phyloP scores from a whole-genome alignment of 2,113 vertebrate genomes.

The Enhydra lutris region DNA sequence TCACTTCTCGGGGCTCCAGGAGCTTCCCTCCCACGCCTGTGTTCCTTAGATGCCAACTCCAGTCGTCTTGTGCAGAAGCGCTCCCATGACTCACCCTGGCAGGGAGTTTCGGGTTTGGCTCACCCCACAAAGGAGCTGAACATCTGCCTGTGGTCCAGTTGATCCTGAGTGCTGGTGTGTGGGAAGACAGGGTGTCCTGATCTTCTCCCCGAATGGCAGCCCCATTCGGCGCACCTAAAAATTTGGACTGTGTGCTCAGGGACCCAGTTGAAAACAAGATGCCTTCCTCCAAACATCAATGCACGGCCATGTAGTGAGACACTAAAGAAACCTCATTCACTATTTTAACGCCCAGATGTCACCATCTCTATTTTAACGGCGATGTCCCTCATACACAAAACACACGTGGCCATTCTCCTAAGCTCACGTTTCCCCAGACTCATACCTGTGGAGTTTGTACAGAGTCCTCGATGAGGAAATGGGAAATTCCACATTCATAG shows the following conservation, averaged over 20 bases:
- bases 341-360: not conserved
- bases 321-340: not conserved
- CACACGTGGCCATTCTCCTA: rapidly evolving
- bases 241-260: rapidly evolving
- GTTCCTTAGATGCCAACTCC: too few relatives aligned
- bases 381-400: not conserved
- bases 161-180: rapidly evolving
- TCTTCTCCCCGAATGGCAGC: rapidly evolving
- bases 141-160: rapidly evolving
- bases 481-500: not conserved
- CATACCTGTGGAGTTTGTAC: rapidly evolving
- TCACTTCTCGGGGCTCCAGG: not conserved
- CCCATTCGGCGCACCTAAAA: rapidly evolving
- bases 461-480: not conserved
- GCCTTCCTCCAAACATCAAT: rapidly evolving
- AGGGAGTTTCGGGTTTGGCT: not conserved
- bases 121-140: rapidly evolving
- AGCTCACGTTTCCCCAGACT: not conserved
- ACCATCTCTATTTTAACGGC: not conserved
- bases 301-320: not conserved
- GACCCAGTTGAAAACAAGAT: not conserved
- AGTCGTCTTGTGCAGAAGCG: rapidly evolving
- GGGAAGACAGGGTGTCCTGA: not conserved
- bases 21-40: rapidly evolving
- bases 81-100: too few relatives aligned